phyloP scores from a whole-genome alignment of 2,113 vertebrate genomes.

The Cochlearius cochlearius region DNA sequence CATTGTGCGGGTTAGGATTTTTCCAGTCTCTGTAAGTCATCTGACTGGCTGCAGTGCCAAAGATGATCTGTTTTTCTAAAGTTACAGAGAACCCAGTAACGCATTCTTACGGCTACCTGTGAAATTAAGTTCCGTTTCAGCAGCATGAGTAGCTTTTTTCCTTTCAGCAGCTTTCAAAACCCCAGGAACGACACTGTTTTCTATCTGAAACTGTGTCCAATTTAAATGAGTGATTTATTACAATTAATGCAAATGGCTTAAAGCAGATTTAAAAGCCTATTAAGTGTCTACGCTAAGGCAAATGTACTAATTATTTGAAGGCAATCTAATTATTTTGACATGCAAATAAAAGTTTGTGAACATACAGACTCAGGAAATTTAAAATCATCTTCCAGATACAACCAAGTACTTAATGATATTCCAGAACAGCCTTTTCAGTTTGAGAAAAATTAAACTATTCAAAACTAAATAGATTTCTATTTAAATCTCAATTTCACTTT shows the following conservation, averaged over 20 bases:
- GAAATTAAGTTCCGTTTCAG: neutral
- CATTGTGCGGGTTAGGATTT: neutral
- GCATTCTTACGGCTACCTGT: neutral
- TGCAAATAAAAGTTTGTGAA: conserved; percentile 13
- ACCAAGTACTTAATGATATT: neutral
- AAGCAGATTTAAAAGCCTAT: conserved; percentile 14
- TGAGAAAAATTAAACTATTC: conserved; percentile 41
- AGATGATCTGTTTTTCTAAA: neutral
- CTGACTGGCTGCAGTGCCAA: neutral
- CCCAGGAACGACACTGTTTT: neutral
- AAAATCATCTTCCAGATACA: conserved; percentile 2
- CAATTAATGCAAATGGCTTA: neutral
- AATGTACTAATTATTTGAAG: conserved; percentile 22
- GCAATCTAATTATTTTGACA: conserved; percentile 32
- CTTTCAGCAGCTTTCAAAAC: neutral
- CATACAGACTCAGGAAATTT: neutral
- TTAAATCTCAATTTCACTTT: conserved; percentile 46
- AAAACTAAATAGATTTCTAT: conserved; percentile 37
- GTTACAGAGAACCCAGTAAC: neutral
- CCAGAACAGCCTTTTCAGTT: neutral
- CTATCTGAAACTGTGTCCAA: neutral
- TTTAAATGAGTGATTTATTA: conserved; percentile 22
- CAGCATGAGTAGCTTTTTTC: neutral
- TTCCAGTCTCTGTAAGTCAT: neutral
- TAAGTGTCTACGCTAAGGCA: neutral